Base-by-base conservation (phyloP, 2,113 vertebrate species). In the Saimiri boliviensis region DNA sequence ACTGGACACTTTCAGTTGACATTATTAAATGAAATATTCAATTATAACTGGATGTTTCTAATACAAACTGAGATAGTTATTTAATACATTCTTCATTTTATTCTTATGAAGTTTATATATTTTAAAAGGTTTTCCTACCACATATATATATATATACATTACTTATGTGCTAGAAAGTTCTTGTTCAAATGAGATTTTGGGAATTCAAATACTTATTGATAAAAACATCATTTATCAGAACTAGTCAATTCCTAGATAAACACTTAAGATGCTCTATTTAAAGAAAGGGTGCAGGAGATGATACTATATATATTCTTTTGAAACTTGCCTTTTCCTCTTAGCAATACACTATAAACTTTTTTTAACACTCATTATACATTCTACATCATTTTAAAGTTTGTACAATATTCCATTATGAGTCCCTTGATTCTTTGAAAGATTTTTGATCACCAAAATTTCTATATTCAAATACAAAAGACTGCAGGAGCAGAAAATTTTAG, bases 341-440 rank as follows among this genome's bases (percentile, higher is more conserved):
- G 10, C 5, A 49, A 56, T 71, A 70, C 19, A 3, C 23, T 77
- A 13, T 70, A 56, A 23, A 45, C 7, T 76, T 81, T 84, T 84
- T 27, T 27, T 40, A 42, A 47, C 5, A 35, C 14, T 86, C 8
- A 40, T 77, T 49, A 70, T 17, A 81, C 45, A 81, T 60, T 71
- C 32, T 68, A 42, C 77, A 60, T 77, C 12, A 80, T 80, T 66
- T 73, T 73, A 80, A 91, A 93, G 2, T 10, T 68, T 71, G 12
- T 8, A 35, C 66, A 16, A 5, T 85, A 74, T 81, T 40, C 25
- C 30, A 52, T 74, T 83, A 49, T 87, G 13, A 94, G 13, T 49
- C 20, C 7, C 79, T 87, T 93, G 52, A 90, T 85, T 66, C 5
- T 90, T 90, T 83, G 35, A 81, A 95, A 93, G 2, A 60, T 91